Percentiles rank a stretch among this genome's conserved stretches.
These are phyloP conservation scores for Punctoribates punctum DNA, from an alignment of 2,888 invertebrate genomes.

Conservation along the genomic window DNA sequence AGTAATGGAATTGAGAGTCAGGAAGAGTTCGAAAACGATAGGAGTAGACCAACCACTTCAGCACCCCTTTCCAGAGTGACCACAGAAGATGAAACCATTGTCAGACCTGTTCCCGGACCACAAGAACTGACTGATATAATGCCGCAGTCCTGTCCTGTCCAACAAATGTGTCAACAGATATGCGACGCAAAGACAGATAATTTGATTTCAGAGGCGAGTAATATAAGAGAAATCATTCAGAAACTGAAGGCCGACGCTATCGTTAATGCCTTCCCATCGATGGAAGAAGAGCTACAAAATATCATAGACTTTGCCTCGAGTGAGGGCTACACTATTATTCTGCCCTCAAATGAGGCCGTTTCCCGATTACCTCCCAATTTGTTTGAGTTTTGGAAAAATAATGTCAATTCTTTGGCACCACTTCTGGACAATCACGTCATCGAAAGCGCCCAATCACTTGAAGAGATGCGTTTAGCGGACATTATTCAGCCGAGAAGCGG, in stretches of 20 bases:
- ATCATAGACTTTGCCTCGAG: slow-evolving; percentile 43
- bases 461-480: slow-evolving; percentile 41
- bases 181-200: slow-evolving; percentile 11
- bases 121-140: neutral
- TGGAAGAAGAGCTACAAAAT: slow-evolving; percentile 45
- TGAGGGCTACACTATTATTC: slow-evolving; percentile 47
- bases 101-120: slow-evolving; percentile 11
- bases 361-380: slow-evolving; percentile 46
- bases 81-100: slow-evolving; percentile 20
- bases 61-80: too few species aligned
- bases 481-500: slow-evolving; percentile 30
- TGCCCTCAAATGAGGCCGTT: slow-evolving; percentile 49
- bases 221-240: slow-evolving; percentile 45
- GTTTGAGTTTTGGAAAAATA: slow-evolving; percentile 46
- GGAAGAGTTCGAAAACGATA: neutral
- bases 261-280: slow-evolving; percentile 43
- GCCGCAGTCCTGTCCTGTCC: neutral
- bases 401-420: slow-evolving; percentile 43
- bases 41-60: neutral
- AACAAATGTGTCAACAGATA: neutral
- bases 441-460: slow-evolving; percentile 43
- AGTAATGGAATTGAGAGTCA: neutral
- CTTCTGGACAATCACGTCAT: slow-evolving; percentile 47
- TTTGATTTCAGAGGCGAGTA: slow-evolving; percentile 28
- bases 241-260: slow-evolving; percentile 45